A percentile compares a stretch with the other conserved stretches of the same genome.
Evolutionary conservation across 1,140 invertebrate genomes (phyloP).

Genomic region (Venustaconcha ellipsiformis): DNA sequence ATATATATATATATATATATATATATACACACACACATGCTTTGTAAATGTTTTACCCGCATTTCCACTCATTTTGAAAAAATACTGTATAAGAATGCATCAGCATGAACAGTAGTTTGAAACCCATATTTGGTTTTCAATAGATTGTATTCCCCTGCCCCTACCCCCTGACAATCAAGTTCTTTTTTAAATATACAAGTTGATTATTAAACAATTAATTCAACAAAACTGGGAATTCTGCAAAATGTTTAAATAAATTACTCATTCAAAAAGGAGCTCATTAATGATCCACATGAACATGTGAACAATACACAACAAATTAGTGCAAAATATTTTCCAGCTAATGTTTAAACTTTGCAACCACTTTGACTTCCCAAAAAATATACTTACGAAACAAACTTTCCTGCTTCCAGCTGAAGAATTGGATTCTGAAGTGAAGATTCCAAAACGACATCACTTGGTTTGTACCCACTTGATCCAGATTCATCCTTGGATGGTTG

Average conservation of each 20-base stretch:
- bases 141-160: too few relatives aligned
- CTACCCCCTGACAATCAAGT: too few relatives aligned
- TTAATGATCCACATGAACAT: neutral
- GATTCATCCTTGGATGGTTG: slow-evolving; percentile 65
- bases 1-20: too few relatives aligned
- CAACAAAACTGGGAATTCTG: neutral
- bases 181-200: too few relatives aligned
- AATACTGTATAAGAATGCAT: too few relatives aligned
- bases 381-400: slow-evolving; percentile 79
- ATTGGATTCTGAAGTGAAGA: slow-evolving; percentile 77
- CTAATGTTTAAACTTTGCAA: neutral
- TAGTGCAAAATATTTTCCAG: neutral
- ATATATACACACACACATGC: too few relatives aligned
- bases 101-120: too few relatives aligned
- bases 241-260: neutral
- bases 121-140: too few relatives aligned
- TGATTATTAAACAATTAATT: neutral
- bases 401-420: slow-evolving; percentile 79
- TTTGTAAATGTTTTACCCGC: too few relatives aligned
- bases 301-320: neutral
- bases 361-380: slow-evolving; percentile 3
- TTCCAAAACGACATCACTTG: slow-evolving; percentile 81
- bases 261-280: neutral
- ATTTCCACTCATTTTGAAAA: too few relatives aligned
- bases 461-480: slow-evolving; percentile 71